Evolutionary conservation across 2,797 vertebrate genomes (phyloP), one percentile per base, ranked within the genome.

Genomic region (Channallabes apus): DNA sequence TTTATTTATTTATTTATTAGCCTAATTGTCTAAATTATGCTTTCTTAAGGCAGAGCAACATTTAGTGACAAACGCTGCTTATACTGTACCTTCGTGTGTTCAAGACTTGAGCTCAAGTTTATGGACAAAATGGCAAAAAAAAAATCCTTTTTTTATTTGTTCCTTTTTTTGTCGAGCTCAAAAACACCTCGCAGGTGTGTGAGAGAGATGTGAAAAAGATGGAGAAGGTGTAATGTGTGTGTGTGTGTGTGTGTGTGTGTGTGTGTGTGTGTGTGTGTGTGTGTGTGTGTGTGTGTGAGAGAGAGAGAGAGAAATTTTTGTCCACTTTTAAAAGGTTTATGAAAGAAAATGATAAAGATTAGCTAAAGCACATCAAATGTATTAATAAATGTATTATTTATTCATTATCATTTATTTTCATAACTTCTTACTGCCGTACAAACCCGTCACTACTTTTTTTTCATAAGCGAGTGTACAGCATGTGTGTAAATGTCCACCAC

Each of bases 1-100:
- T 46, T 81, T 59, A 9, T 78, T 22, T 73, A 46, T 46, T 81
- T 59, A 9, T 78, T 22, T 32, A 14, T 46, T 59, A 6, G 38
- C 62, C 75, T 84, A 77, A 93, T 91, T 89, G 87, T 86, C 88
- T 88, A 90, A 93, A 93, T 91, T 88, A 84, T 78, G 85, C 87
- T 8, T 51, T 51, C 22, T 46, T 46, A 14, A 72, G 24, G 38
- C 38, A 24, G 20, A 22, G 38, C 0, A 3, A n/a, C 38, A 11
- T 71, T 41, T 71, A 20, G 24, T 24, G 35, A 38, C 7, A 18
- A 38, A 22, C 4, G 35, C 41, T 3, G 1, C n/a, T 27, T 72
- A 15, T 14, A 7, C 6, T 72, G 7, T 14, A 7, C 6, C 41
- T 17, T 4, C 3, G 35, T 46, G 6, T 15, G 14, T 46, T 46